Conservation (phyloP, 2,797 vertebrate genomes). For the Malacoraja senta region DNA sequence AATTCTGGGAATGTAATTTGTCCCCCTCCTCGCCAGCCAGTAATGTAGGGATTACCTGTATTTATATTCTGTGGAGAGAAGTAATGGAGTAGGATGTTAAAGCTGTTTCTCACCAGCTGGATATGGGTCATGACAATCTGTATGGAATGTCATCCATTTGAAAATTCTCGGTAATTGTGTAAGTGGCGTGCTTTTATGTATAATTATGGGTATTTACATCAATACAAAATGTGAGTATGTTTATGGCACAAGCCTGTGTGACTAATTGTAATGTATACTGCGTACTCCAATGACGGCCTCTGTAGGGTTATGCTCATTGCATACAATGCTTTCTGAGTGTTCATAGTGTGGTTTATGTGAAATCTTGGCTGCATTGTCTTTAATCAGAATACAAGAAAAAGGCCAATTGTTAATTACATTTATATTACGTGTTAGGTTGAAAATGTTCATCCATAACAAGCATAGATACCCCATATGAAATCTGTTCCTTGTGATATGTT, state of each 20-base stretch:
- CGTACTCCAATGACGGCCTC: not conserved
- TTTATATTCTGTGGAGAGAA: not conserved
- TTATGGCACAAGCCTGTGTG: not conserved
- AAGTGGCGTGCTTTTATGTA: not conserved
- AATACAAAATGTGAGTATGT: not conserved
- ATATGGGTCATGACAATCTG: not conserved
- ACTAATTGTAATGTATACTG: not conserved
- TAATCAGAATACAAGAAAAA: not conserved
- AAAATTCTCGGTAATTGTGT: not conserved
- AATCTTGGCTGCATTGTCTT: not conserved
- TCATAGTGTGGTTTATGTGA: not conserved
- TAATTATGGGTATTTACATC: not conserved
- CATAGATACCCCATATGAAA: not conserved
- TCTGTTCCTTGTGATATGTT: not conserved
- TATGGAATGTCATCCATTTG: not conserved
- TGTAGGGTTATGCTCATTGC: not conserved
- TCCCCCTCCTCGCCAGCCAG: no score
- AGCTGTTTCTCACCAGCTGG: not conserved
- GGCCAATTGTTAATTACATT: not conserved
- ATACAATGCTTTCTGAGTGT: not conserved
- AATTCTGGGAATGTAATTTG: no score
- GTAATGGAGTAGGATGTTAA: not conserved
- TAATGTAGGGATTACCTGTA: no score
- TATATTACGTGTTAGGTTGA: not conserved
- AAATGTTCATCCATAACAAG: not conserved